A percentile compares a stretch with the other conserved stretches of the same genome.
Evolutionary conservation across 2,113 vertebrate genomes (phyloP).

Genomic region (Rhinoderma darwinii): DNA sequence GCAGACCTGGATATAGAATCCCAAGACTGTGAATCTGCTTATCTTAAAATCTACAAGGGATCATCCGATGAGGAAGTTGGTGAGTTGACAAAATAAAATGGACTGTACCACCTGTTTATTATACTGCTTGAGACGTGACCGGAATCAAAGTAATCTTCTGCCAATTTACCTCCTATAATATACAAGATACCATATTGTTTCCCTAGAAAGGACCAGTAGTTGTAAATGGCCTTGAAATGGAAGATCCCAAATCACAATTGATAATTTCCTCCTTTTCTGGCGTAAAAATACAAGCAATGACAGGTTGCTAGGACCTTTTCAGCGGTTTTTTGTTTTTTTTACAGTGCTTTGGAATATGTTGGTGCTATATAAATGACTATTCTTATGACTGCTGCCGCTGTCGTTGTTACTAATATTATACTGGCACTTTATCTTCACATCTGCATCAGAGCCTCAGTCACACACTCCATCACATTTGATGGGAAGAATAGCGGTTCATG

Average conservation of each 20-base stretch:
- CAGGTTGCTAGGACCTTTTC: too few species aligned
- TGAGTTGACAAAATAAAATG: slow-evolving; percentile 63
- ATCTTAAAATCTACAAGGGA: slow-evolving; percentile 75
- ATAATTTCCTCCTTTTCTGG: background rate
- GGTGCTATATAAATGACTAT: too few species aligned
- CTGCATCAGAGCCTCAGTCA: too few species aligned
- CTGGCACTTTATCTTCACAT: too few species aligned
- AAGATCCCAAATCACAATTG: background rate
- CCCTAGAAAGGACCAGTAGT: background rate
- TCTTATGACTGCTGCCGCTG: too few species aligned
- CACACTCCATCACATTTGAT: too few species aligned
- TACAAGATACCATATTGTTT: background rate
- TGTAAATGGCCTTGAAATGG: background rate
- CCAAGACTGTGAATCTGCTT: slow-evolving; percentile 77
- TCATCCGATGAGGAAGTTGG: slow-evolving; percentile 67
- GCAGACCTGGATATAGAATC: slow-evolving; percentile 84
- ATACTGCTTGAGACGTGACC: background rate
- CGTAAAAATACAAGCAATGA: background rate
- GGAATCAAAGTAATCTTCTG: background rate
- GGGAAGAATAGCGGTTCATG: too few species aligned
- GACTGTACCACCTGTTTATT: background rate
- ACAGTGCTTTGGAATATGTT: too few species aligned
- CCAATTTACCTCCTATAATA: background rate
- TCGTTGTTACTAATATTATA: too few species aligned
- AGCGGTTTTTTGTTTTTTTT: too few species aligned